These are phyloP conservation scores for Tachypleus tridentatus DNA, from an alignment of 1,140 invertebrate genomes.

Conservation along the genomic window DNA sequence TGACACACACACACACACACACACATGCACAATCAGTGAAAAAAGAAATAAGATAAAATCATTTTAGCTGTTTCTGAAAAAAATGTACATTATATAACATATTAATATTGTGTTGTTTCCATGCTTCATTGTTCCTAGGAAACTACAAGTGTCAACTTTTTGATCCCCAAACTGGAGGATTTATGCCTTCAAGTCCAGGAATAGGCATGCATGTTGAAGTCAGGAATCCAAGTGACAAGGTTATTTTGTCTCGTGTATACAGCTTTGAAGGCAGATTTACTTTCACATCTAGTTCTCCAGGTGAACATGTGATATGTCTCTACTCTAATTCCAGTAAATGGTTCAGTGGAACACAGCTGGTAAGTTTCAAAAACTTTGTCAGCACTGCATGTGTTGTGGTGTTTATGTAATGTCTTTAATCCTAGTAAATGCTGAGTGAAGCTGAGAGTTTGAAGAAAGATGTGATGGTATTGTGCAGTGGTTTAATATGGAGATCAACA, in stretches of 20 bases:
- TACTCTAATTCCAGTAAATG: conserved; percentile 94
- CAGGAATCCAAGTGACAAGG: conserved; percentile 87
- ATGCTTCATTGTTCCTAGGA: conserved; percentile 42
- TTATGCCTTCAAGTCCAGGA: conserved; percentile 75
- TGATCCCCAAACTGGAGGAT: conserved; percentile 79
- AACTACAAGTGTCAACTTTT: conserved; percentile 94
- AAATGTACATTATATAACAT: too few species aligned
- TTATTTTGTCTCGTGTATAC: conserved; percentile 80
- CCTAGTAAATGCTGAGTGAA: too few species aligned
- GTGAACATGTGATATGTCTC: conserved; percentile 95
- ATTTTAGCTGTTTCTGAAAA: too few species aligned
- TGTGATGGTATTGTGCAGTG: too few species aligned
- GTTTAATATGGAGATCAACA: too few species aligned
- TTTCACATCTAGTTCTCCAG: conserved; percentile 93
- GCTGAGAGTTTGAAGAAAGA: too few species aligned
- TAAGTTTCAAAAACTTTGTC: background rate
- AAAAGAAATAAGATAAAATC: too few species aligned
- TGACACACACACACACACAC: too few species aligned
- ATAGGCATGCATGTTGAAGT: conserved; percentile 99
- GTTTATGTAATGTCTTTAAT: too few species aligned
- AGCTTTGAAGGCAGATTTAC: conserved; percentile 90
- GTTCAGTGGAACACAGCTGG: conserved; percentile 84
- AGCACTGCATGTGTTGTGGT: too few species aligned
- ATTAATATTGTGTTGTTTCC: too few species aligned
- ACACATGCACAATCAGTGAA: too few species aligned